Evolutionary conservation across 1,140 invertebrate genomes (phyloP), one percentile per base, ranked within the genome.

Genomic region (Epicauta chinensis): DNA sequence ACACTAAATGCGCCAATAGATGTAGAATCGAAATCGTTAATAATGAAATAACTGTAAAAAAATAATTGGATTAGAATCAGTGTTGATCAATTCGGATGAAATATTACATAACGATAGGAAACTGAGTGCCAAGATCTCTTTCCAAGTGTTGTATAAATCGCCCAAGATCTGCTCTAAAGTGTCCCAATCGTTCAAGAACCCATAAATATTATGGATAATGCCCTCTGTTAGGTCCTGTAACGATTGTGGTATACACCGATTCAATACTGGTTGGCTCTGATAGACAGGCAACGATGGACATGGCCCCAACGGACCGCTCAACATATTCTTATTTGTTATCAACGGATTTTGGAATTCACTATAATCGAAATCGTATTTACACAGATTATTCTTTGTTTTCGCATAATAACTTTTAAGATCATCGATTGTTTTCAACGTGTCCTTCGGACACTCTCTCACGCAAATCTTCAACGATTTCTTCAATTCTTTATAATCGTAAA

Each of bases 91-190:
- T 7, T 35, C 13, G 5, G 35, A n/a, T 75, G 78, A n/a, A n/a
- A n/a, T n/a, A n/a, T 73, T 81, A 93, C 90, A 78, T 67, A 93
- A 80, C 38, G 91, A 81, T 52, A 93, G 71, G 56, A 88, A 83
- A 41, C 86, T 83, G 60, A 93, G 79, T n/a, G 80, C 82, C 23
- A 92, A 73, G 68, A 91, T 87, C 69, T 91, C 85, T 64, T 82
- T 81, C 88, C 89, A 93, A 17, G 87, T 88, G 59, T 83, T 82
- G 62, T 91, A 93, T 0, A 97, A 72, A 74, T 97, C 92, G 39
- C 86, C 82, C 2, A 95, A 73, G 65, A 93, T 81, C 73, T 93
- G 87, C 69, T 93, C 86, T 51, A 92, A 81, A 30, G 85, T 79
- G 70, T 93, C 89, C 82, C 89, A 91, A 61, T 82, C 86, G 68